Percentiles rank a stretch among this genome's conserved stretches.
These are phyloP conservation scores for Chymomyza fuscimana DNA, from an alignment of 2,888 invertebrate species.

Conservation along the genomic window DNA sequence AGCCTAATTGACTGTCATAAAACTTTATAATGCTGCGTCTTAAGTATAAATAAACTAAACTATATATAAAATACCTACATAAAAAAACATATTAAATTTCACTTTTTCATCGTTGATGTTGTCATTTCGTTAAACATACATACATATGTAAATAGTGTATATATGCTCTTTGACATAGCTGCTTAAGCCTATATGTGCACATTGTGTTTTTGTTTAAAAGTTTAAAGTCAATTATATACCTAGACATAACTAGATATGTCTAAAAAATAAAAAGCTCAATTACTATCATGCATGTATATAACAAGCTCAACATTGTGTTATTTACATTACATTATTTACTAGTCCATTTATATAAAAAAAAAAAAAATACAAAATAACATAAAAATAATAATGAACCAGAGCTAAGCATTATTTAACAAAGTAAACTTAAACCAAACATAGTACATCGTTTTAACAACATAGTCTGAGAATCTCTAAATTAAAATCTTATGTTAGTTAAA, in stretches of 20 bases:
- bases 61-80: conserved; percentile 3
- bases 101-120: background rate
- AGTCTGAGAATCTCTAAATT: conserved; percentile 32
- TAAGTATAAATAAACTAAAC: conserved; percentile 2
- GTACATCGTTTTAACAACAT: conserved; percentile 38
- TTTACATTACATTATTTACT: background rate
- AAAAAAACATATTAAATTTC: conserved; percentile 22
- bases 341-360: background rate
- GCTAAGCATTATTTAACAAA: conserved; percentile 69
- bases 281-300: background rate
- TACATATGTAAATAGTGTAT: background rate
- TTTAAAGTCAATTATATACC: background rate
- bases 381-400: conserved; percentile 16
- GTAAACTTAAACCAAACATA: conserved; percentile 40
- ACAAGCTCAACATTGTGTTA: background rate
- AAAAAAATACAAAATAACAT: conserved; percentile 13
- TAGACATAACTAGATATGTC: conserved; percentile 3
- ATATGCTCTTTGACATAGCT: background rate
- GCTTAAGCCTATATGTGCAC: conserved; percentile 46
- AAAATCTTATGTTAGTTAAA: background rate
- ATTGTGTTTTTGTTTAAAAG: conserved; percentile 13
- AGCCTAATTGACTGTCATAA: conserved; percentile 2
- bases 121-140: background rate
- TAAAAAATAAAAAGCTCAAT: conserved; percentile 26
- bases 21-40: background rate